A percentile compares a stretch with the other conserved stretches of the same genome.
Conservation (phyloP, 92 coral and sea anemone species). For the Scolanthus callimorphus region DNA sequence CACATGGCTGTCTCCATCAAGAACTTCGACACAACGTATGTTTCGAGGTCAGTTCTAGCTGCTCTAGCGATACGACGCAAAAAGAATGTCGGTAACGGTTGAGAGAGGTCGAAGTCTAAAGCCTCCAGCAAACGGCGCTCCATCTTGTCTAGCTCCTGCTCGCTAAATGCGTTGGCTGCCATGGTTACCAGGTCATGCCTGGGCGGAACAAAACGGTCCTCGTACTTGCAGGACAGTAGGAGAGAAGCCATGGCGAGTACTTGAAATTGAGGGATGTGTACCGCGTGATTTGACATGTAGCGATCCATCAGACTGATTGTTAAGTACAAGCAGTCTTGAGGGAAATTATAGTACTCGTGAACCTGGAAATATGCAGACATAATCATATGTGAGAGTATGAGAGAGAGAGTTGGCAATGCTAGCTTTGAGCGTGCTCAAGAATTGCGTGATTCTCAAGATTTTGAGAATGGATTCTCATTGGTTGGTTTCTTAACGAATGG, state of each 20-base stretch:
- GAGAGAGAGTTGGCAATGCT: no score
- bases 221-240: slow-evolving; percentile 52
- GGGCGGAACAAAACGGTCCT: slow-evolving; percentile 55
- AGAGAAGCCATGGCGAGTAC: slow-evolving; percentile 48
- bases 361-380: no score
- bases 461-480: no score
- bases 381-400: no score
- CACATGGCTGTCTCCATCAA: slow-evolving; percentile 43
- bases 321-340: slow-evolving; percentile 49
- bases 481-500: no score
- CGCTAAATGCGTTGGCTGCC: slow-evolving; percentile 40
- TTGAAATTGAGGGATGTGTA: slow-evolving; percentile 37
- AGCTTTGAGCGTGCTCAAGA: no score
- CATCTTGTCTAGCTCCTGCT: slow-evolving; percentile 36
- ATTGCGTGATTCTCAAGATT: no score
- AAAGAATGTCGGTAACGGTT: slow-evolving; percentile 53
- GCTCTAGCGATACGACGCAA: slow-evolving; percentile 54
- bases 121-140: slow-evolving; percentile 27
- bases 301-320: slow-evolving; percentile 48
- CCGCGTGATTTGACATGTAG: slow-evolving; percentile 28
- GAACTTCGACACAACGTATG: slow-evolving; percentile 41
- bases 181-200: slow-evolving; percentile 28
- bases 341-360: slow-evolving; percentile 48
- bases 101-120: slow-evolving; percentile 34
- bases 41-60: slow-evolving; percentile 20